A percentile compares a stretch with the other conserved stretches of the same genome.
phyloP scores from a whole-genome alignment of 2,113 vertebrate species.

The Pterocles gutturalis region DNA sequence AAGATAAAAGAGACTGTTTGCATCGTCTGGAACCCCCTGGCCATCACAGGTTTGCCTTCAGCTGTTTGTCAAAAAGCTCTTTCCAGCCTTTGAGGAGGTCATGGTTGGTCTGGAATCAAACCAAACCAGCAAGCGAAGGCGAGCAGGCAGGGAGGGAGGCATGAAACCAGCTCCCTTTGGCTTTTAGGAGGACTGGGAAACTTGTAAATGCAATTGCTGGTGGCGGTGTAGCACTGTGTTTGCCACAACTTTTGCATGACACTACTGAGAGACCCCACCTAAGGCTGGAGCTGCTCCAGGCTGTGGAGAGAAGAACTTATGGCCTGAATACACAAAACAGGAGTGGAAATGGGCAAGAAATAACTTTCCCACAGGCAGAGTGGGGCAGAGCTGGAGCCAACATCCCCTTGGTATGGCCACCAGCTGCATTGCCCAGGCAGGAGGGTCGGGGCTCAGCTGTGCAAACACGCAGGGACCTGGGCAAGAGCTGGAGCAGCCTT shows the following conservation, averaged over 20 bases:
- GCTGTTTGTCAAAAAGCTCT: constrained; percentile 37
- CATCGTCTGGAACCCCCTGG: constrained; percentile 38
- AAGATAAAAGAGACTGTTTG: constrained; percentile 57
- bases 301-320: constrained; percentile 31
- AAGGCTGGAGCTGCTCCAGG: constrained; percentile 48
- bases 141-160: constrained; percentile 18
- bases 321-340: constrained; percentile 58
- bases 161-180: constrained; percentile 28
- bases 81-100: constrained; percentile 59
- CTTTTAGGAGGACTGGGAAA: constrained; percentile 43
- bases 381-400: neutral
- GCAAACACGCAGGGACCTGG: neutral
- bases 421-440: neutral
- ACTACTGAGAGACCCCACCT: constrained; percentile 34
- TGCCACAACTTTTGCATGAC: constrained; percentile 65
- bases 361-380: constrained; percentile 55
- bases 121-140: neutral
- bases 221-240: neutral
- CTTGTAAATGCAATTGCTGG: constrained; percentile 1
- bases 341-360: constrained; percentile 42
- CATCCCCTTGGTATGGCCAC: neutral
- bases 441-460: neutral
- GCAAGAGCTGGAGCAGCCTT: neutral
- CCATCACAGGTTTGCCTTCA: constrained; percentile 11
- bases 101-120: constrained; percentile 35